Conservation (phyloP, 1,140 invertebrate genomes). For the Carposina sasakii region DNA sequence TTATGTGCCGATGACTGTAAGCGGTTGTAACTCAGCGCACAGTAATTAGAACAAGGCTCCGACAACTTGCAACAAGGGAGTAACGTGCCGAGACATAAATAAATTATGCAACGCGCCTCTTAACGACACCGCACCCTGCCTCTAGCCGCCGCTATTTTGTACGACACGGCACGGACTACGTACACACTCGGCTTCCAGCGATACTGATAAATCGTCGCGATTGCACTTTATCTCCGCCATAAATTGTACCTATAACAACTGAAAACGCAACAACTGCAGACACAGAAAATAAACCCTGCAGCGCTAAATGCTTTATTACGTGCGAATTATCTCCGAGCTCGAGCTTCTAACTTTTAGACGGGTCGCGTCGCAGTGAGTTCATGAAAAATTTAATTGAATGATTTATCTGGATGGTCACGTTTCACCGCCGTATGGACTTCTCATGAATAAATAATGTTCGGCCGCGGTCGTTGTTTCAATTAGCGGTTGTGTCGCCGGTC, state of each 20-base stretch:
- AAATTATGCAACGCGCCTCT: conserved; percentile 63
- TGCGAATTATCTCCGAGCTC: too few species aligned
- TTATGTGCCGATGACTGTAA: conserved; percentile 11
- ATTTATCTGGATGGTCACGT: conserved; percentile 68
- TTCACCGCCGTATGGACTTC: conserved; percentile 63
- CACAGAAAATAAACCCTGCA: too few species aligned
- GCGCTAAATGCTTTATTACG: too few species aligned
- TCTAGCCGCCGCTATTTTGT: conserved; percentile 17
- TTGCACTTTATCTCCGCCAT: conserved; percentile 13
- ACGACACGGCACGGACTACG: conserved; percentile 14
- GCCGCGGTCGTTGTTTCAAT: conserved; percentile 68
- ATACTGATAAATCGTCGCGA: conserved; percentile 22
- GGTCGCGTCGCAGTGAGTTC: too few species aligned
- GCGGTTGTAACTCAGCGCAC: conserved; percentile 16
- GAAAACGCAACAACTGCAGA: too few species aligned
- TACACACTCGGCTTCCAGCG: conserved; percentile 8
- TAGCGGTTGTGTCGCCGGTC: conserved; percentile 64
- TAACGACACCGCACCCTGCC: conserved; percentile 47
- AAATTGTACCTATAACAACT: too few species aligned
- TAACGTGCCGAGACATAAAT: conserved; percentile 62
- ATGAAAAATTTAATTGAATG: conserved; percentile 67
- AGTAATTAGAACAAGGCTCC: conserved; percentile 42
- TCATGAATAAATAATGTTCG: conserved; percentile 70
- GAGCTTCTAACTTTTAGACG: too few species aligned
- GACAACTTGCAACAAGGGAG: conserved; percentile 42